Evolutionary conservation across 2,113 vertebrate genomes (phyloP).

Genomic region (Serilophus lunatus): DNA sequence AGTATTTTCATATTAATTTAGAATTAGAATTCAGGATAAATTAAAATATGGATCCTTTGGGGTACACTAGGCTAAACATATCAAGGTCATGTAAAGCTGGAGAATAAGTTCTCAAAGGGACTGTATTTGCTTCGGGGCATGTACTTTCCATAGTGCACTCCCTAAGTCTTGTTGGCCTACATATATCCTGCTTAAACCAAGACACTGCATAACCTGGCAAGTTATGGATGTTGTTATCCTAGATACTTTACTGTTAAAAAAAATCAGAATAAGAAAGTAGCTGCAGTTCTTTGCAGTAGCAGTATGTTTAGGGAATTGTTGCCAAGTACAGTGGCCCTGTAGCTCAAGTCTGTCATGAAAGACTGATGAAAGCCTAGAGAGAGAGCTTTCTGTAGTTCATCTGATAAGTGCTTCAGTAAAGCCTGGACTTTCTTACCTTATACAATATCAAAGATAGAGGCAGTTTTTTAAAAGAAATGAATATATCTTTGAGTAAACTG

Average conservation of each 20-base stretch:
- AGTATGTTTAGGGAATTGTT: background rate
- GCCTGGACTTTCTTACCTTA: background rate
- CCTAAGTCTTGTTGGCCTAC: background rate
- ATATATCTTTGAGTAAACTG: background rate
- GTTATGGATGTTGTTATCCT: background rate
- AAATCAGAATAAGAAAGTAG: background rate
- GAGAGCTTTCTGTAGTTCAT: background rate
- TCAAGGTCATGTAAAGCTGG: background rate
- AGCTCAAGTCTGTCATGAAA: background rate
- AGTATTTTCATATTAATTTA: background rate
- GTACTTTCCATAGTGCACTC: background rate
- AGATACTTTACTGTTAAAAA: background rate
- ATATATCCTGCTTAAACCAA: background rate
- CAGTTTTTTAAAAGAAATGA: background rate
- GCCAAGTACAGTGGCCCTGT: background rate
- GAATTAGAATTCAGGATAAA: background rate
- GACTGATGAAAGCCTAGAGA: background rate
- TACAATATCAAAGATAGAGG: background rate
- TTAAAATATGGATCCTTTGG: background rate
- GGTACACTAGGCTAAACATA: background rate
- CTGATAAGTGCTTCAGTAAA: background rate
- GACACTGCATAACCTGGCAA: background rate
- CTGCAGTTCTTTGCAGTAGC: background rate
- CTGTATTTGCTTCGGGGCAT: background rate
- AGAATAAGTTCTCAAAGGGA: background rate